Evolutionary conservation across 2,797 vertebrate genomes (phyloP).

Genomic region (Enteromius afrohamiltoni): DNA sequence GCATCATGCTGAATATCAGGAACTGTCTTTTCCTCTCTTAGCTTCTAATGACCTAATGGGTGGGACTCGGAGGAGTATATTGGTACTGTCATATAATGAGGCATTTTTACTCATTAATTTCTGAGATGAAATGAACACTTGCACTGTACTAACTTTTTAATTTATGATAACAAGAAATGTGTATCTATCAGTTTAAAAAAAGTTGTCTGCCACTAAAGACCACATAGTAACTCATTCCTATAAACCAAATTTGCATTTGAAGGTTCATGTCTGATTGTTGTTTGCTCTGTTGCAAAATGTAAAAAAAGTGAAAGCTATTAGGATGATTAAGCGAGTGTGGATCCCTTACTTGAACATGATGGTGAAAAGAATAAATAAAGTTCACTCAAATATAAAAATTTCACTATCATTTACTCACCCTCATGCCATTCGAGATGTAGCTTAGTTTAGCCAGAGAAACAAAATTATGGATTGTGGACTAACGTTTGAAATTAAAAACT

Average conservation of each 20-base stretch:
- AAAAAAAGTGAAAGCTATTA: too few species aligned
- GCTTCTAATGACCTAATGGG: conserved; percentile 17
- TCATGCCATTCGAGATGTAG: background rate
- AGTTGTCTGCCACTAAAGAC: background rate
- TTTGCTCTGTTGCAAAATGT: too few species aligned
- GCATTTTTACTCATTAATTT: conserved; percentile 11
- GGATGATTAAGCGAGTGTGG: too few species aligned
- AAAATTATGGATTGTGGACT: background rate
- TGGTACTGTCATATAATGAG: background rate
- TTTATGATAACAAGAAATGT: background rate
- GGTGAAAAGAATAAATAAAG: background rate
- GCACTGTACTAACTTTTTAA: background rate
- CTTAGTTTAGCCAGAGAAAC: background rate
- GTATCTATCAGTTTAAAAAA: background rate
- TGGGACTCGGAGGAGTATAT: conserved; percentile 27
- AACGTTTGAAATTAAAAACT: background rate
- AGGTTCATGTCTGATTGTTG: background rate
- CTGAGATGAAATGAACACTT: background rate
- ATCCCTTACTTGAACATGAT: too few species aligned
- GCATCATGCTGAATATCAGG: conserved; percentile 36
- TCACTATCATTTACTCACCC: background rate
- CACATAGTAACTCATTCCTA: background rate
- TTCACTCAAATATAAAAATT: background rate
- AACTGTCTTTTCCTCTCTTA: conserved; percentile 39
- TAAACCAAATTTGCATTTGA: background rate